phyloP scores from a whole-genome alignment of 1,140 invertebrate species.

The Xylocopa sonorina region DNA sequence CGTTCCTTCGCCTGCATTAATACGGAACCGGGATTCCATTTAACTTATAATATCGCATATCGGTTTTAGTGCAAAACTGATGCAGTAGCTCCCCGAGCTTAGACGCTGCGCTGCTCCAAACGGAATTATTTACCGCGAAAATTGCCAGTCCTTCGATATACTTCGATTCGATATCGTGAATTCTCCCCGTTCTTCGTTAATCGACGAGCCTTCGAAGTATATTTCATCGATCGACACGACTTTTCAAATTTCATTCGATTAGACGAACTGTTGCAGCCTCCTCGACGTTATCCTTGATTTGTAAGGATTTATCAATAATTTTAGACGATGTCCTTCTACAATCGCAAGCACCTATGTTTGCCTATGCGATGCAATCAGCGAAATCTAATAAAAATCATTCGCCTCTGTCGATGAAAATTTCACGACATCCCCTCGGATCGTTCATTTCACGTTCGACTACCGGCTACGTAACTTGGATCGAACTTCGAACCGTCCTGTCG shows the following conservation, averaged over 20 bases:
- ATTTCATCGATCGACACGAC: no score
- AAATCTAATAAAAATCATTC: not conserved
- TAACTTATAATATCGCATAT: not conserved
- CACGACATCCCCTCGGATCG: not conserved
- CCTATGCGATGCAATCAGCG: not conserved
- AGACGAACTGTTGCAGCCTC: no score
- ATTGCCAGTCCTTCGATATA: not conserved
- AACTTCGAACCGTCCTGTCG: not conserved
- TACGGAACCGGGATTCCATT: conserved; percentile 13
- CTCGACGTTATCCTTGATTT: not conserved
- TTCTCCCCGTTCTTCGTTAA: no score
- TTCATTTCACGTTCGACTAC: no score
- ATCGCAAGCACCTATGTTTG: not conserved
- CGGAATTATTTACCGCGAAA: not conserved
- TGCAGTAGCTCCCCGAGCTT: not conserved
- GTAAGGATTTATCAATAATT: not conserved
- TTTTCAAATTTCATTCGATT: no score
- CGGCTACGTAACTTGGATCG: conserved; percentile 1
- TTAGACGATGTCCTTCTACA: not conserved
- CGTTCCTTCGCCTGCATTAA: conserved; percentile 13
- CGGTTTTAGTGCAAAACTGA: not conserved
- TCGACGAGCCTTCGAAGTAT: no score
- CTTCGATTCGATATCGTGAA: not conserved
- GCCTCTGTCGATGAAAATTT: not conserved
- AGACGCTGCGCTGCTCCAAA: not conserved